Conservation (phyloP, 2,888 invertebrate genomes). For the Acrobasis suavella region DNA sequence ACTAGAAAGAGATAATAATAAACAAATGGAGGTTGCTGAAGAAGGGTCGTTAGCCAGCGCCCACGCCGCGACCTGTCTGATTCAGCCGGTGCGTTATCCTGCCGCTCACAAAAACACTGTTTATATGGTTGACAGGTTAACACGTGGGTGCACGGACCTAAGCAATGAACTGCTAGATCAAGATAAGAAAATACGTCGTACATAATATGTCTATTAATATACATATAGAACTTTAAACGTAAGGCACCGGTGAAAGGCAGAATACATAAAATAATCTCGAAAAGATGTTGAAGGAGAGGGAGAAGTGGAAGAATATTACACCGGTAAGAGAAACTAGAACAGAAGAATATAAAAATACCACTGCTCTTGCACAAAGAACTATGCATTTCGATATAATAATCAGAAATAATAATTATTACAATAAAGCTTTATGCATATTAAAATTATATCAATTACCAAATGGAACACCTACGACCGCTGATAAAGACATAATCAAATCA, state of each 20-base stretch:
- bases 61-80: conserved; percentile 44
- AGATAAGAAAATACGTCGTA: neutral
- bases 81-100: conserved; percentile 43
- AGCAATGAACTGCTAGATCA: conserved; percentile 26
- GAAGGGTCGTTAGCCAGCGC: conserved; percentile 43
- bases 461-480: conserved; percentile 13
- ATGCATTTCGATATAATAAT: no score
- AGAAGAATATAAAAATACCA: no score
- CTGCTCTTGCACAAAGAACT: no score
- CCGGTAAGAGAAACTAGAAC: no score
- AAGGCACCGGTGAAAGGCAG: no score
- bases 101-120: conserved; percentile 47
- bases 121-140: conserved; percentile 28
- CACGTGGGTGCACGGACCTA: conserved; percentile 39
- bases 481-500: conserved; percentile 6
- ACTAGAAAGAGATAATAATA: neutral
- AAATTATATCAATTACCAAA: conserved; percentile 8
- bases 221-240: no score
- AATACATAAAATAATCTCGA: no score
- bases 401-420: neutral
- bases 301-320: no score
- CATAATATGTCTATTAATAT: no score
- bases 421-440: neutral
- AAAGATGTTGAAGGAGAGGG: no score
- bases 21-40: conserved; percentile 14